Conservation (phyloP, 2,888 invertebrate genomes). For the Tinea semifulvella region DNA sequence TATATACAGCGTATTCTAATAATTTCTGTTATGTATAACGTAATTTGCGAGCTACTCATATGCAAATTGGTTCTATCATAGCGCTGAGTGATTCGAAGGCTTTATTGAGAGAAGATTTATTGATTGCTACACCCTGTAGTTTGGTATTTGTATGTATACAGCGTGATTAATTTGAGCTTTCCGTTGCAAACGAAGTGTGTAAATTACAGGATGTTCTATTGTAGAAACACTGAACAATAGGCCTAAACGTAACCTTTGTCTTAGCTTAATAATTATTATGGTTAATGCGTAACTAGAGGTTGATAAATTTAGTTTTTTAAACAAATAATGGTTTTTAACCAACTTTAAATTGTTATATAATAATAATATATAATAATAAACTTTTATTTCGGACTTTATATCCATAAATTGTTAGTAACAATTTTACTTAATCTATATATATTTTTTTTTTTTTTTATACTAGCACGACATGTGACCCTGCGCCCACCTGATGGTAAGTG, state of each 20-base stretch:
- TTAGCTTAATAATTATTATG: neutral
- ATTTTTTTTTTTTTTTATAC: no score
- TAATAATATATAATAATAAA: no score
- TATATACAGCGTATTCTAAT: neutral
- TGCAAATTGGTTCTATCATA: conserved; percentile 14
- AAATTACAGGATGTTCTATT: neutral
- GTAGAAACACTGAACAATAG: conserved; percentile 3
- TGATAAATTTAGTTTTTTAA: no score
- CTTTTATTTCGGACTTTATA: no score
- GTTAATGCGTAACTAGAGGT: no score
- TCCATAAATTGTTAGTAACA: no score
- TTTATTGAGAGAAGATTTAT: conserved; percentile 11
- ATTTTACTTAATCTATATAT: no score
- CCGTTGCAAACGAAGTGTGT: conserved; percentile 10
- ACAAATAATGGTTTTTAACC: no score
- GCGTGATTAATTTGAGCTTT: conserved; percentile 8
- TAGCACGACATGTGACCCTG: no score
- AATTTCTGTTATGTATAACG: neutral
- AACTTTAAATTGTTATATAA: no score
- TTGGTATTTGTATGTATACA: conserved; percentile 10
- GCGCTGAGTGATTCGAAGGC: conserved; percentile 12
- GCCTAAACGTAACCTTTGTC: conserved; percentile 1
- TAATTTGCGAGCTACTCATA: conserved; percentile 6
- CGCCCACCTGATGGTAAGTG: no score
- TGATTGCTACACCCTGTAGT: conserved; percentile 12